phyloP scores from a whole-genome alignment of 2,113 vertebrate genomes.

The Neolamprologus modestus region DNA sequence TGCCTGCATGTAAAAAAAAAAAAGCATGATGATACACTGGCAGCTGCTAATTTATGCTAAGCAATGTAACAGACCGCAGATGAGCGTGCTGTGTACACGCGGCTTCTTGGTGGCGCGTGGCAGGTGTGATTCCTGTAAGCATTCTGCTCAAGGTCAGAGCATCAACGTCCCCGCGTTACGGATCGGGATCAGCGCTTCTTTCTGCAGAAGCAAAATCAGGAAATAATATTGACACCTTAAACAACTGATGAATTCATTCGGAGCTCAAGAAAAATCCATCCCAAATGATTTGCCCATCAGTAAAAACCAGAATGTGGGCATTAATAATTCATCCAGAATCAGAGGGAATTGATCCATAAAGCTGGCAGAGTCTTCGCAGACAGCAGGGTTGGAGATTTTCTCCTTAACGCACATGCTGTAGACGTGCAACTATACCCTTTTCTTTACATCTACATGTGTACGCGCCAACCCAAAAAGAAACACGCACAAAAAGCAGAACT shows the following conservation, averaged over 20 bases:
- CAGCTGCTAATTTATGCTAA: neutral
- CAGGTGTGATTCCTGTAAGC: slow-evolving; percentile 30
- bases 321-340: slow-evolving; percentile 71
- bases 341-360: slow-evolving; percentile 57
- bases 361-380: slow-evolving; percentile 13
- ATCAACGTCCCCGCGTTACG: slow-evolving; percentile 21
- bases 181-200: slow-evolving; percentile 40
- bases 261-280: slow-evolving; percentile 56
- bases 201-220: slow-evolving; percentile 21
- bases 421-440: neutral
- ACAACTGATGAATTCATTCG: slow-evolving; percentile 64
- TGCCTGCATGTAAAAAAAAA: neutral
- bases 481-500: neutral
- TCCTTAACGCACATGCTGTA: neutral
- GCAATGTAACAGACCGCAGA: neutral
- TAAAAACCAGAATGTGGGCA: slow-evolving; percentile 64
- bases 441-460: neutral
- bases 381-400: slow-evolving; percentile 4
- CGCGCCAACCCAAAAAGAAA: neutral
- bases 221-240: slow-evolving; percentile 64
- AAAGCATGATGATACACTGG: neutral
- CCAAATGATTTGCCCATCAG: slow-evolving; percentile 68
- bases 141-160: slow-evolving; percentile 50
- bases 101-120: neutral
- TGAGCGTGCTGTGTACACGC: neutral